Base-by-base conservation (phyloP, 30 jellyfish, hydroid and myxozoan species). In the Aurelia coerulea region DNA sequence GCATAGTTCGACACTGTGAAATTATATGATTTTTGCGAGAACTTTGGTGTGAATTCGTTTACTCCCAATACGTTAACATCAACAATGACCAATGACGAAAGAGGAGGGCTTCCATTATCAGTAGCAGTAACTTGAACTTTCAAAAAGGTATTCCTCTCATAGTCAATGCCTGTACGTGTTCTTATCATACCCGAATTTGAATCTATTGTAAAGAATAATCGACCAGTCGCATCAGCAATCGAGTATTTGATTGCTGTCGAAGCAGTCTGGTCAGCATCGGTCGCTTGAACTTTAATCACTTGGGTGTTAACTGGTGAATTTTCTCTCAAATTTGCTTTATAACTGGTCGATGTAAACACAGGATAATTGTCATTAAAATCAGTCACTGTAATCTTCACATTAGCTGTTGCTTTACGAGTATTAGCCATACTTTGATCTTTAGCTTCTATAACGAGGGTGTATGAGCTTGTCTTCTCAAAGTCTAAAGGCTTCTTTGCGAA, bases 31-130 rank as follows among this genome's bases (percentile, higher is more conserved):
- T 34, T 77, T 11, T 66, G 79, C 19, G 76, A 2, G 68, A 95
- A 95, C 67, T 83, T 81, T 17, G 99, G 99, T 17, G 73, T 49
- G 80, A 77, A 84, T 69, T 95, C 99, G 86, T 95, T 90, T 67
- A 56, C 88, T 33, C 96, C 98, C 34, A 73, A 49, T 33, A 89
- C 95, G 62, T 49, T 70, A 2, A 95, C 75, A 16, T 46, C 73
- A 35, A 90, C 96, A 59, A 32, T 51, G 10, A 86, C 86, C 8
- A 35, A 33, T 7, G 91, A 67, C 17, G 80, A 35, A 17, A 78
- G 50, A 2, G 70, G 53, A 2, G 97, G 96, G 11, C 31, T 59
- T 1, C 97, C 97, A 74, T 71, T 88, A 65, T 90, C 96, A 10
- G 96, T 72, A 16, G 98, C 99, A 10, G 78, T 31, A 6, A 95